Evolutionary conservation across 1,140 invertebrate genomes (phyloP).

Genomic region (Hormaphis cornu): DNA sequence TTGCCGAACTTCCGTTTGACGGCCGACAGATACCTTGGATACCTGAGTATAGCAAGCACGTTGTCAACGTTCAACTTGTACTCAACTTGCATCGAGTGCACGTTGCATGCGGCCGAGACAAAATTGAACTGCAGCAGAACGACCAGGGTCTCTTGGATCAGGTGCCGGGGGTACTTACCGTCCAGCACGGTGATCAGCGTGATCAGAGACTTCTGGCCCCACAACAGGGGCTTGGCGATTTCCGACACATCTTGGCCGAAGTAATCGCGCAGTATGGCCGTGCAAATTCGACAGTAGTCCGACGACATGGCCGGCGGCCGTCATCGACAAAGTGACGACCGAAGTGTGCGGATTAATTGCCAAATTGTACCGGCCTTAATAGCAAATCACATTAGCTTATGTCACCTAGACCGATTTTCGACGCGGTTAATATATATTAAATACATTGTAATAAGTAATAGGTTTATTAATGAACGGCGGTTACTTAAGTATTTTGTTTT

Average conservation of each 20-base stretch:
- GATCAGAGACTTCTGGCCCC: constrained; percentile 8
- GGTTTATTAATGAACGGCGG: too few species aligned
- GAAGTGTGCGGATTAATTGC: too few species aligned
- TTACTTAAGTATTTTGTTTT: too few species aligned
- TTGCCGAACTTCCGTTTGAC: constrained; percentile 23
- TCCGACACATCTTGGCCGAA: constrained; percentile 18
- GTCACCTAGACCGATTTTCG: too few species aligned
- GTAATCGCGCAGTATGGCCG: constrained; percentile 15
- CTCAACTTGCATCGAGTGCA: constrained; percentile 13
- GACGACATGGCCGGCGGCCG: constrained; percentile 8
- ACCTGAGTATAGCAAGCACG: constrained; percentile 11
- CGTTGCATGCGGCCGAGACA: constrained; percentile 13
- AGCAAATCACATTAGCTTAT: too few species aligned
- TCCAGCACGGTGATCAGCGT: constrained; percentile 3
- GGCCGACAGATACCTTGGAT: constrained; percentile 17
- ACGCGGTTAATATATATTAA: too few species aligned
- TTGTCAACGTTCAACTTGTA: constrained; percentile 22
- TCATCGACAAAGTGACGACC: too few species aligned
- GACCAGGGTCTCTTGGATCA: constrained; percentile 10
- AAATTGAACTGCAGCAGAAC: constrained; percentile 23
- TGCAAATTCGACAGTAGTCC: constrained; percentile 18
- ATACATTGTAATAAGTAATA: too few species aligned
- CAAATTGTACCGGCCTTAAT: too few species aligned
- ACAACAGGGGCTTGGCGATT: constrained; percentile 14
- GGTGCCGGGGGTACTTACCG: not conserved